These are phyloP conservation scores for Anser cygnoides DNA, from an alignment of 2,113 vertebrate genomes.

Conservation along the genomic window DNA sequence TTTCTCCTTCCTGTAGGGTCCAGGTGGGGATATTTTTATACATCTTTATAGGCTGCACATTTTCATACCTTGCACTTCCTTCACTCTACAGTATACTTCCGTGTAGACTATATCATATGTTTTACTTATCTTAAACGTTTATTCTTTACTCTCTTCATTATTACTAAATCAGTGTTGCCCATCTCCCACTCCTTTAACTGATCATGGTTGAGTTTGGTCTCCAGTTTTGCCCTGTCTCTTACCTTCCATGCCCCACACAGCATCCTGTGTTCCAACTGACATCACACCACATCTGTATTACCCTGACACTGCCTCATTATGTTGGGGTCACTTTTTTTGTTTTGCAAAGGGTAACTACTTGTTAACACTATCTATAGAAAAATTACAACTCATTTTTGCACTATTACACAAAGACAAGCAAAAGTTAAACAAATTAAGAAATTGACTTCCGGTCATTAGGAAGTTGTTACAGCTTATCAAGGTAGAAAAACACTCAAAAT, in stretches of 20 bases:
- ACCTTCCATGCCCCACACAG: too few species aligned
- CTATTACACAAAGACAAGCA: background rate
- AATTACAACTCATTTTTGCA: background rate
- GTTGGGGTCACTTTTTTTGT: background rate
- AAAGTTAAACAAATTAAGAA: background rate
- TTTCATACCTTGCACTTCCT: background rate
- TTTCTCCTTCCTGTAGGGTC: background rate
- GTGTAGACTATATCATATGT: background rate
- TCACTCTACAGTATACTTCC: background rate
- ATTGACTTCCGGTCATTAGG: background rate
- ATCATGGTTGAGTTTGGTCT: background rate
- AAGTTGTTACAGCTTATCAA: background rate
- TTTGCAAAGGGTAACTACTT: background rate
- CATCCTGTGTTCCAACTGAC: background rate
- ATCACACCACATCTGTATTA: background rate
- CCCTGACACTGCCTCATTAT: background rate
- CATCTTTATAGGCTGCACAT: background rate
- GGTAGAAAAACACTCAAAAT: background rate
- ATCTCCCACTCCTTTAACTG: background rate
- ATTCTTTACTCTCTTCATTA: background rate
- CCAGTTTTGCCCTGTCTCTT: background rate
- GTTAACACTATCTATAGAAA: background rate
- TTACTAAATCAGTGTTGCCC: background rate
- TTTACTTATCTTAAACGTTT: background rate
- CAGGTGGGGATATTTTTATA: background rate